A percentile compares a stretch with the other conserved stretches of the same genome.
Conservation (phyloP, 2,797 vertebrate genomes). For the Emys orbicularis region DNA sequence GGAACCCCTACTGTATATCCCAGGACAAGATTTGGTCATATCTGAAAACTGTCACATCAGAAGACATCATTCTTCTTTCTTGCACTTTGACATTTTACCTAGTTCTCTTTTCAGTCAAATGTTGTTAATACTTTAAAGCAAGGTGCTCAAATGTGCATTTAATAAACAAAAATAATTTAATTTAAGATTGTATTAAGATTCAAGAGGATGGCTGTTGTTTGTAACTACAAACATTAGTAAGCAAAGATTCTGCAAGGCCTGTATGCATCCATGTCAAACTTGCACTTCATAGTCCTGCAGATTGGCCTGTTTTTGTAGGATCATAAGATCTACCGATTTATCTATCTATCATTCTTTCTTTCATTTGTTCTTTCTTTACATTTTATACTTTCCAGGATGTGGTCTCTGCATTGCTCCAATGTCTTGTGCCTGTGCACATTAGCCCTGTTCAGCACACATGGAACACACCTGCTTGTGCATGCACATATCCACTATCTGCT, state of each 20-base stretch:
- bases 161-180: background rate
- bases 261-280: background rate
- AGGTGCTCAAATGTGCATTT: background rate
- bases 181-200: background rate
- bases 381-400: background rate
- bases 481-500: background rate
- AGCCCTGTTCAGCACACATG: background rate
- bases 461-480: background rate
- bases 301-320: background rate
- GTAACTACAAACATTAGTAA: background rate
- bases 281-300: background rate
- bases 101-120: background rate
- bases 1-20: rapidly evolving
- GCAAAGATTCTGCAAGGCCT: background rate
- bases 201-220: background rate
- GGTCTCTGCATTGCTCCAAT: background rate
- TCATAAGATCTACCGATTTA: background rate
- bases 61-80: background rate
- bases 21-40: background rate
- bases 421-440: background rate
- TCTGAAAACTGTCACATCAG: background rate
- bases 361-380: background rate
- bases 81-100: background rate
- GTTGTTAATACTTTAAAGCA: background rate
- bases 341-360: no score